Evolutionary conservation across 2,797 vertebrate species (phyloP).

Genomic region (Trichosurus vulpecula): DNA sequence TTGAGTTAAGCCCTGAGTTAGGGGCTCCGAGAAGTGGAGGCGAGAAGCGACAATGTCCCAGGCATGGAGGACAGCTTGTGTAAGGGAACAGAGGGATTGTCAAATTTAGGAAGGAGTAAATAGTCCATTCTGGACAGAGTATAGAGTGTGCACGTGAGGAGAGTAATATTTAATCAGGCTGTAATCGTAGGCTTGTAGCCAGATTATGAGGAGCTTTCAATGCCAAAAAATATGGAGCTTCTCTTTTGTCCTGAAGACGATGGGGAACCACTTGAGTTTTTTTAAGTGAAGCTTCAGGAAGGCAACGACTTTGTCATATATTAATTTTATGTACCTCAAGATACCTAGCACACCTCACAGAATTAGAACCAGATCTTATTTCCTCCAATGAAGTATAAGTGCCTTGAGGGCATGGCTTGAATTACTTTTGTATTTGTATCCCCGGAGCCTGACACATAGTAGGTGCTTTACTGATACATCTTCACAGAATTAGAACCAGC

Average conservation of each 20-base stretch:
- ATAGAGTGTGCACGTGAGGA: neutral
- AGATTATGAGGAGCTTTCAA: neutral
- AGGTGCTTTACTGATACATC: too few relatives aligned
- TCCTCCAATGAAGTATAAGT: too few relatives aligned
- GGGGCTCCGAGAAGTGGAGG: neutral
- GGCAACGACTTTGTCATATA: neutral
- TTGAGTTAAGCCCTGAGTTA: neutral
- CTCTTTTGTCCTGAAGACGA: neutral
- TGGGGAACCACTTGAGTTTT: neutral
- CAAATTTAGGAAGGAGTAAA: neutral
- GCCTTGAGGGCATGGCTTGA: too few relatives aligned
- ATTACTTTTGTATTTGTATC: too few relatives aligned
- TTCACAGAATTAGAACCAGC: neutral
- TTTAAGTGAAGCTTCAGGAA: neutral
- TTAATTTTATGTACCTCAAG: neutral
- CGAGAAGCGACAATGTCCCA: neutral
- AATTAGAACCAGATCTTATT: neutral
- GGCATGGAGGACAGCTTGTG: neutral
- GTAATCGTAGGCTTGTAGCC: neutral
- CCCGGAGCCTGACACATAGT: too few relatives aligned
- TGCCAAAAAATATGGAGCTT: neutral
- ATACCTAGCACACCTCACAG: neutral
- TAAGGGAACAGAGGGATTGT: neutral
- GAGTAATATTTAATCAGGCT: neutral
- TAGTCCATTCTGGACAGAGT: neutral